Evolutionary conservation across 2,888 invertebrate genomes (phyloP).

Genomic region (Sphaerophoria taeniata): DNA sequence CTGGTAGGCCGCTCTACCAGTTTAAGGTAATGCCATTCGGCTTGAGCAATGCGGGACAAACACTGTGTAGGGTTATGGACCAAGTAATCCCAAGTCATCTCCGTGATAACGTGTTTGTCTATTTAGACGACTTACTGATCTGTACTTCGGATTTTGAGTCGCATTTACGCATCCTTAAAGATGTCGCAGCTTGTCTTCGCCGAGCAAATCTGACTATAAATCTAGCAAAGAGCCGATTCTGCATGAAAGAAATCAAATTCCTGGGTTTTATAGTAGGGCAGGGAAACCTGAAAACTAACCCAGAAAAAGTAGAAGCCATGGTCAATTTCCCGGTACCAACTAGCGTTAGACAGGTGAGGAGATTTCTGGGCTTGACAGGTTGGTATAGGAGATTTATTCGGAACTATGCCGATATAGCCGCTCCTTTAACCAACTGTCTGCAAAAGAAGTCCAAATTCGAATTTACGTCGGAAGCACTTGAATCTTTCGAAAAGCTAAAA

Average conservation of each 20-base stretch:
- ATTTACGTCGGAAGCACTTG: not conserved
- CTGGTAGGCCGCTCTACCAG: not conserved
- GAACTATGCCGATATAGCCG: too few species aligned
- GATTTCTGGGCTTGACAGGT: too few species aligned
- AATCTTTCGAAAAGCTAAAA: too few species aligned
- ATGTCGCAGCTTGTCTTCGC: too few species aligned
- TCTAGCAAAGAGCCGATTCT: too few species aligned
- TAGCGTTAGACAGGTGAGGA: not conserved
- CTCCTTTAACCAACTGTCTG: too few species aligned
- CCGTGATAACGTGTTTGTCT: not conserved
- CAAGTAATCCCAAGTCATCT: not conserved
- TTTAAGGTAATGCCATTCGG: constrained; percentile 4
- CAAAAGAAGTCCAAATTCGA: not conserved
- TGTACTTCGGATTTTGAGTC: constrained; percentile 2
- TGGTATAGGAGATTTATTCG: too few species aligned
- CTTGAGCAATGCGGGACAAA: too few species aligned
- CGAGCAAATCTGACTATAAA: not conserved
- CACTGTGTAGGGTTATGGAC: not conserved
- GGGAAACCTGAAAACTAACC: constrained; percentile 17
- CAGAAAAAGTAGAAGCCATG: not conserved
- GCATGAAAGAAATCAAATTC: too few species aligned
- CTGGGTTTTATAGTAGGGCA: constrained; percentile 17
- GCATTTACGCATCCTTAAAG: constrained; percentile 3
- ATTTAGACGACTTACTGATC: too few species aligned
- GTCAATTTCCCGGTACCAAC: constrained; percentile 13